These are phyloP conservation scores for Archilochus colubris DNA, from an alignment of 2,113 vertebrate species.

Conservation along the genomic window DNA sequence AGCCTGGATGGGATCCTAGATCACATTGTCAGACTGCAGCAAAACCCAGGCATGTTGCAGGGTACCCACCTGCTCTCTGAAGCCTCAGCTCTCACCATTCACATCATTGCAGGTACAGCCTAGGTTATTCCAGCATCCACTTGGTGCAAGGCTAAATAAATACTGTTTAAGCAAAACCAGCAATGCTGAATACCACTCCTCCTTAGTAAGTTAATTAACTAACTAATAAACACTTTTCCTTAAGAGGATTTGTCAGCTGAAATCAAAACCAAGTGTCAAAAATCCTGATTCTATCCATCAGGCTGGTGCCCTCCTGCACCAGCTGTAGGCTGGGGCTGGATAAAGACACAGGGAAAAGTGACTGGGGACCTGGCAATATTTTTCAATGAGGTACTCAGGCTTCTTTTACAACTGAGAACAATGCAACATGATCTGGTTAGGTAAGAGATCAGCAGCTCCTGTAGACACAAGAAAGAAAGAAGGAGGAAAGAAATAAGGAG, in stretches of 20 bases:
- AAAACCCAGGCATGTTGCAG: slow-evolving; percentile 38
- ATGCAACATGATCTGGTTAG: not conserved
- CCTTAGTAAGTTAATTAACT: not conserved
- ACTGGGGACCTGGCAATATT: not conserved
- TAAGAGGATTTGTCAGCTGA: slow-evolving; percentile 44
- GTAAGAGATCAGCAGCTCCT: not conserved
- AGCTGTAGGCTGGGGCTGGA: not conserved
- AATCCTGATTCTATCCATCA: slow-evolving; percentile 5
- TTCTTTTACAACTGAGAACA: not conserved
- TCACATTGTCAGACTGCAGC: slow-evolving; percentile 12
- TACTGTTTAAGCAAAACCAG: not conserved
- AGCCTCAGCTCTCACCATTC: not conserved
- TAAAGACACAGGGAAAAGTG: not conserved
- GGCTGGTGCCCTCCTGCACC: not conserved
- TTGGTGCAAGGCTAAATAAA: not conserved
- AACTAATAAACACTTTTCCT: slow-evolving; percentile 40
- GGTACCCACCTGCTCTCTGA: slow-evolving; percentile 2
- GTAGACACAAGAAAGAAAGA: not conserved
- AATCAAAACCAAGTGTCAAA: slow-evolving; percentile 17
- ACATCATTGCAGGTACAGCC: not conserved
- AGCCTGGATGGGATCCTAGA: slow-evolving; percentile 38
- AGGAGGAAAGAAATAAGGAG: not conserved
- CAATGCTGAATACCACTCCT: not conserved
- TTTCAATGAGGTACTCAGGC: not conserved
- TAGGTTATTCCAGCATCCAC: not conserved